These are phyloP conservation scores for Ascaphus truei DNA, from an alignment of 2,113 vertebrate species.

Conservation along the genomic window DNA sequence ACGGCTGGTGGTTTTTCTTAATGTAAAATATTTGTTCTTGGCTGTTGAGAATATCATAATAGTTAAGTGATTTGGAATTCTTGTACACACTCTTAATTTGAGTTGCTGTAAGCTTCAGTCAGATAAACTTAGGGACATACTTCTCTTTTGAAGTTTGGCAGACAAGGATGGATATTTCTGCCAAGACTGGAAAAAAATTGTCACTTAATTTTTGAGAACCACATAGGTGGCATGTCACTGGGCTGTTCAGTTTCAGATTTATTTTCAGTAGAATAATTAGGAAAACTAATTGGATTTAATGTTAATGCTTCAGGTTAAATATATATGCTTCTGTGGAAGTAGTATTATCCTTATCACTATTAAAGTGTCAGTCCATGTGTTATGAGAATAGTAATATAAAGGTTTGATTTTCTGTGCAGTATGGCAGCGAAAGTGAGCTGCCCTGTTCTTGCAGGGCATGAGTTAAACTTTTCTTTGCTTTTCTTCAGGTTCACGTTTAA, in stretches of 20 bases:
- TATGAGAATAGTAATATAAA: no score
- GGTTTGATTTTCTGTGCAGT: no score
- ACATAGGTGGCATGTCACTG: conserved; percentile 24
- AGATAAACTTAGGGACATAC: conserved; percentile 33
- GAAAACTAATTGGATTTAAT: conserved; percentile 30
- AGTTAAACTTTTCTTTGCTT: no score
- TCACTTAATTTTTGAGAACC: conserved; percentile 30
- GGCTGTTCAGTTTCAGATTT: conserved; percentile 25
- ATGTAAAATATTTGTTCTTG: conserved; percentile 30
- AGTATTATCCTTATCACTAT: no score
- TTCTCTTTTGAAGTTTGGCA: conserved; percentile 35
- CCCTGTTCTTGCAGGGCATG: no score
- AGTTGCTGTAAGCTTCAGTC: conserved; percentile 17
- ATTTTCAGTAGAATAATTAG: conserved; percentile 27
- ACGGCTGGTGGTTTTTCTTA: conserved; percentile 10
- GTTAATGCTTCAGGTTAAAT: conserved; percentile 20
- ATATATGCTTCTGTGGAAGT: no score
- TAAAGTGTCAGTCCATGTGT: no score
- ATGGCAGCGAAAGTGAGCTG: no score
- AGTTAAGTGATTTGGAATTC: conserved; percentile 25
- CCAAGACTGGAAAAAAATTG: conserved; percentile 24
- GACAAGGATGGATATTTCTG: conserved; percentile 23
- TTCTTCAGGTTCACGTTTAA: no score
- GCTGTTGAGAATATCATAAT: conserved; percentile 27
- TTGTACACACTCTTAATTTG: conserved; percentile 30